A percentile compares a stretch with the other conserved stretches of the same genome.
Evolutionary conservation across 1,140 invertebrate genomes (phyloP).

Genomic region (Trialeurodes vaporariorum): DNA sequence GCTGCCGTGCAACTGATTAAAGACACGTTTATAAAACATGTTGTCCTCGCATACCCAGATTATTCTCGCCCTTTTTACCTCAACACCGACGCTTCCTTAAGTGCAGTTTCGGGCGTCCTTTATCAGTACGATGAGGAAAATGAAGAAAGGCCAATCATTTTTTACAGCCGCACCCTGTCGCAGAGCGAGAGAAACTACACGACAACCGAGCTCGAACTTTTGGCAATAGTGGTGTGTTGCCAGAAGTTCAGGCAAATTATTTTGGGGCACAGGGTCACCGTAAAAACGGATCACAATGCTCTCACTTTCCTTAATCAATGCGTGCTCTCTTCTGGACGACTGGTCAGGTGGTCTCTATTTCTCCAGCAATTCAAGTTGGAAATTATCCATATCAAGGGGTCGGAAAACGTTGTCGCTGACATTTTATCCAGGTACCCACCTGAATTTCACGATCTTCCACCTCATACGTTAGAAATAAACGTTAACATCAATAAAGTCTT

Average conservation of each 20-base stretch:
- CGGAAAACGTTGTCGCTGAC: not conserved
- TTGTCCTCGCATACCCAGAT: not conserved
- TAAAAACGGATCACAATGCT: conserved; percentile 6
- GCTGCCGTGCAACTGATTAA: not conserved
- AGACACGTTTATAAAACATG: not conserved
- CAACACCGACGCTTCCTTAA: conserved; percentile 61
- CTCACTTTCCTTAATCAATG: conserved; percentile 4
- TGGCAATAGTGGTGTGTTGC: not conserved
- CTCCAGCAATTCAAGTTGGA: conserved; percentile 7
- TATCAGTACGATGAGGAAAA: conserved; percentile 38
- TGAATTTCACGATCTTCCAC: not conserved
- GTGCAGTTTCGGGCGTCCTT: conserved; percentile 61
- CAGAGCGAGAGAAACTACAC: conserved; percentile 2
- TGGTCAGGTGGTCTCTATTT: not conserved
- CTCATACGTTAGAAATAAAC: not conserved
- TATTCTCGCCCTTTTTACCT: not conserved
- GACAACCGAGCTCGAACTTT: conserved; percentile 3
- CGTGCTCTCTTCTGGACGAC: not conserved
- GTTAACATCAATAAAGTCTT: not conserved
- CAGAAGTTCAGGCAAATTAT: not conserved
- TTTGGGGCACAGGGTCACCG: not conserved
- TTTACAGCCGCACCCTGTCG: not conserved
- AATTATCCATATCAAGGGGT: not conserved
- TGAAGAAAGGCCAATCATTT: conserved; percentile 1
- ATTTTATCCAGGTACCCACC: not conserved